Evolutionary conservation across 2,113 vertebrate species (phyloP).

Genomic region (Lepus timidus): DNA sequence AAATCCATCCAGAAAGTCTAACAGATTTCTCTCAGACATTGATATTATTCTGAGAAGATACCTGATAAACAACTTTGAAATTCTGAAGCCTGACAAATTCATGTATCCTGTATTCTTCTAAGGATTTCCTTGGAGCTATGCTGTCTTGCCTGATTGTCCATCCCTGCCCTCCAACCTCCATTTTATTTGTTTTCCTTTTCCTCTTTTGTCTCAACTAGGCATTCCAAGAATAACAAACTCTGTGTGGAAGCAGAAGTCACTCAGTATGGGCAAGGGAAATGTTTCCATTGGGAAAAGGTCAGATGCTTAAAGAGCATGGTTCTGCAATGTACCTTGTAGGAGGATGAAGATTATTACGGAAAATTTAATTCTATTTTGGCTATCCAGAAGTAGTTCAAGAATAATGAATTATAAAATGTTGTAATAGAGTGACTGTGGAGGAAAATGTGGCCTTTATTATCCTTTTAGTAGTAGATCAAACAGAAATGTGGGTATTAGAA

Average conservation of each 20-base stretch:
- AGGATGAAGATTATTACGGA: conserved; percentile 53
- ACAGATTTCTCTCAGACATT: neutral
- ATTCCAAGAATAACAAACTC: conserved; percentile 69
- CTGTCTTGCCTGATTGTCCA: neutral
- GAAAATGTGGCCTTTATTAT: conserved; percentile 62
- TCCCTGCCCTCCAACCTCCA: neutral
- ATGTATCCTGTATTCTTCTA: conserved; percentile 6
- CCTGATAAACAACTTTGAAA: neutral
- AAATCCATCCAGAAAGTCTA: neutral
- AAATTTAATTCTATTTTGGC: conserved; percentile 63
- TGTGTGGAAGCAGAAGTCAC: neutral
- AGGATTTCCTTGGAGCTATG: neutral
- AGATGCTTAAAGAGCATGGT: conserved; percentile 47
- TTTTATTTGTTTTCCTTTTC: neutral
- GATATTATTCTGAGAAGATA: neutral
- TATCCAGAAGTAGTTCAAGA: conserved; percentile 47
- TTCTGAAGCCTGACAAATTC: neutral
- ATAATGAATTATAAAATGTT: conserved; percentile 66
- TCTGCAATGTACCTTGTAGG: conserved; percentile 34
- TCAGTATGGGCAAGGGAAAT: conserved; percentile 65
- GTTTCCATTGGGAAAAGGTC: conserved; percentile 41
- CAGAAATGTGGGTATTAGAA: conserved; percentile 58
- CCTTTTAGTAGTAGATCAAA: conserved; percentile 39
- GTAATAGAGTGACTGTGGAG: conserved; percentile 34
- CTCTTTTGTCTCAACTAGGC: neutral